Percentiles rank a stretch among this genome's conserved stretches.
Conservation (phyloP, 2,113 vertebrate genomes). For the Vulpes ferrilata region DNA sequence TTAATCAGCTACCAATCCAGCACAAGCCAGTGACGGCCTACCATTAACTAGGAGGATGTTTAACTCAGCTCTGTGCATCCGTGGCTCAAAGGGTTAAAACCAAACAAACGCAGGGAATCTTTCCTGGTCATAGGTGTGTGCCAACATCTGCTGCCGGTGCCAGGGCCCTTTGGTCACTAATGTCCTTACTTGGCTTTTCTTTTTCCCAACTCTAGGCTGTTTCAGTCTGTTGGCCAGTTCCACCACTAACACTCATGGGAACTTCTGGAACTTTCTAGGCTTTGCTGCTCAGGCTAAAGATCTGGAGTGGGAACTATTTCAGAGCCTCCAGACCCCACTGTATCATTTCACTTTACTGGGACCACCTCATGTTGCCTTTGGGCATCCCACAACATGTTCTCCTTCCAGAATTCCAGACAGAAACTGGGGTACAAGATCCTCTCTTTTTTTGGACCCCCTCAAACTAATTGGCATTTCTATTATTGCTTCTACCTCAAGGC, state of each 20-base stretch:
- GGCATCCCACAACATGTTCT: not conserved
- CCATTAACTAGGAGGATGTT: not conserved
- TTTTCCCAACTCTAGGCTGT: not conserved
- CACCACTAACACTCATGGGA: not conserved
- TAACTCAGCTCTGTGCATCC: not conserved
- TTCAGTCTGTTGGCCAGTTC: not conserved
- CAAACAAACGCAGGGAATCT: fast-evolving
- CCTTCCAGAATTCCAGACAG: not conserved
- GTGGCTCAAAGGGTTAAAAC: not conserved
- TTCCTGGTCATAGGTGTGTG: not conserved
- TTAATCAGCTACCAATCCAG: not conserved
- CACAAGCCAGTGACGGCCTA: not conserved
- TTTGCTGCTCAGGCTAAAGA: not conserved
- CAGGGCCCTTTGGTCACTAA: not conserved
- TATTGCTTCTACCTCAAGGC: not conserved
- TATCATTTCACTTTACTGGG: not conserved
- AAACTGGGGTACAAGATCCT: not conserved
- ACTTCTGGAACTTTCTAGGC: not conserved
- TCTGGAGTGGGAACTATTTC: not conserved
- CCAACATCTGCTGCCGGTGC: not conserved
- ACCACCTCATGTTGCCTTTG: not conserved
- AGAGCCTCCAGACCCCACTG: not conserved
- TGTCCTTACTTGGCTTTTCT: not conserved
- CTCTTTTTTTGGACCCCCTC: not conserved
- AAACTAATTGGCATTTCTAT: not conserved